Percentiles rank a stretch among this genome's conserved stretches.
phyloP scores from a whole-genome alignment of 2,797 vertebrate genomes.

The Poecile montanus region DNA sequence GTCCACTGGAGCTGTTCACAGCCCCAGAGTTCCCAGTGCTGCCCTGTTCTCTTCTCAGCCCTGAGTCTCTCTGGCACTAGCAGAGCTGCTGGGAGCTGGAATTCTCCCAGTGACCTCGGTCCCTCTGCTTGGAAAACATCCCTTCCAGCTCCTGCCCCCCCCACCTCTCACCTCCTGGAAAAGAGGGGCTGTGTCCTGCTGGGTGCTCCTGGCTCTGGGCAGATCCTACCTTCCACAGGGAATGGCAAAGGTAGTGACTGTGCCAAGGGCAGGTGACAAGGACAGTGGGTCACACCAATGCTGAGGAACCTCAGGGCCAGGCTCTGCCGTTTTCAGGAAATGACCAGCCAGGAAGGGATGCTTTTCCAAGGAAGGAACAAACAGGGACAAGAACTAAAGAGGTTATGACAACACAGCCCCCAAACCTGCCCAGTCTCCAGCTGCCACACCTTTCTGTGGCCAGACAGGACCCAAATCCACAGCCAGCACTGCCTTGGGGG shows the following conservation, averaged over 20 bases:
- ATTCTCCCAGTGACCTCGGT: neutral
- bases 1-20: neutral
- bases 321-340: neutral
- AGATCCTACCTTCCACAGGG: neutral
- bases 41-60: neutral
- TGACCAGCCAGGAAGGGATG: neutral
- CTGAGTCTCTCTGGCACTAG: neutral
- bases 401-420: neutral
- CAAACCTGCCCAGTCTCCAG: neutral
- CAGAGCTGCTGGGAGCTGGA: neutral
- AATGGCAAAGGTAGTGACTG: neutral
- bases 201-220: neutral
- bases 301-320: neutral
- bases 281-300: neutral
- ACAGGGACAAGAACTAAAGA: neutral
- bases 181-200: neutral
- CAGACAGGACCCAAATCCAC: neutral
- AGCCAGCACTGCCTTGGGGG: neutral
- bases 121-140: neutral
- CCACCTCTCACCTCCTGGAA: neutral
- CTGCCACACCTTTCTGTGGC: neutral
- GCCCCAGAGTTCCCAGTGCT: neutral
- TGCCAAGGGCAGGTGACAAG: neutral
- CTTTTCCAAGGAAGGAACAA: neutral
- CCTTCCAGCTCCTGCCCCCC: neutral